Evolutionary conservation across 2,888 invertebrate genomes (phyloP).

Genomic region (Ectropis crepuscularia): DNA sequence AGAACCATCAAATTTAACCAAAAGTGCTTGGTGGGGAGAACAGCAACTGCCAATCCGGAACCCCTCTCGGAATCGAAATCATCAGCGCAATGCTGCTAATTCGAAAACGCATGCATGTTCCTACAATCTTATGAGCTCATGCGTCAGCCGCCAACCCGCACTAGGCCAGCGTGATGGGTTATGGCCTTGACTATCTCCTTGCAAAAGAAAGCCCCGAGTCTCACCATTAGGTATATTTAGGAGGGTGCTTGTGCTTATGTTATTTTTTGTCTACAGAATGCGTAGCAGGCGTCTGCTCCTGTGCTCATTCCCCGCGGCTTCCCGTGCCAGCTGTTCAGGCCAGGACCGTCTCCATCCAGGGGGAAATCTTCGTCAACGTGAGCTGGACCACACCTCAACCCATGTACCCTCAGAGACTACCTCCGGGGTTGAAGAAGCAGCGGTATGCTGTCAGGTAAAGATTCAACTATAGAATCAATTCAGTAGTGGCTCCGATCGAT

Average conservation of each 20-base stretch:
- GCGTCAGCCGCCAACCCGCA: too few relatives aligned
- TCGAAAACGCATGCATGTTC: too few relatives aligned
- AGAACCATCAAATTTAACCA: too few relatives aligned
- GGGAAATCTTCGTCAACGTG: constrained; percentile 65
- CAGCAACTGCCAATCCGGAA: too few relatives aligned
- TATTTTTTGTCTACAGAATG: constrained; percentile 61
- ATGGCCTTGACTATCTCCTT: too few relatives aligned
- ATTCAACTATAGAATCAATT: not conserved
- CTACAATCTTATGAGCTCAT: too few relatives aligned
- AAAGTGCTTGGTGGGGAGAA: too few relatives aligned
- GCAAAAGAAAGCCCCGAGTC: too few relatives aligned
- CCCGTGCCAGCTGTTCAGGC: constrained; percentile 66
- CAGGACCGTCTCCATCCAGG: constrained; percentile 51
- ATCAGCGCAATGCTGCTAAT: too few relatives aligned
- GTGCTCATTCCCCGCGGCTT: constrained; percentile 68
- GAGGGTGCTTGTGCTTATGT: not conserved
- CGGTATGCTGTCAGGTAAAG: constrained; percentile 69
- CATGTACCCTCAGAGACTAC: constrained; percentile 61
- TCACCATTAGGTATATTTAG: not conserved
- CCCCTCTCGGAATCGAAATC: too few relatives aligned
- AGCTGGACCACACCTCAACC: constrained; percentile 69
- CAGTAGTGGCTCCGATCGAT: too few relatives aligned
- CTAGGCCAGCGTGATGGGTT: too few relatives aligned
- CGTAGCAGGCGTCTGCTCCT: constrained; percentile 71
- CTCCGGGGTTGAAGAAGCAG: constrained; percentile 59